phyloP scores from a whole-genome alignment of 1,140 invertebrate species.

The Drosophila willistoni region DNA sequence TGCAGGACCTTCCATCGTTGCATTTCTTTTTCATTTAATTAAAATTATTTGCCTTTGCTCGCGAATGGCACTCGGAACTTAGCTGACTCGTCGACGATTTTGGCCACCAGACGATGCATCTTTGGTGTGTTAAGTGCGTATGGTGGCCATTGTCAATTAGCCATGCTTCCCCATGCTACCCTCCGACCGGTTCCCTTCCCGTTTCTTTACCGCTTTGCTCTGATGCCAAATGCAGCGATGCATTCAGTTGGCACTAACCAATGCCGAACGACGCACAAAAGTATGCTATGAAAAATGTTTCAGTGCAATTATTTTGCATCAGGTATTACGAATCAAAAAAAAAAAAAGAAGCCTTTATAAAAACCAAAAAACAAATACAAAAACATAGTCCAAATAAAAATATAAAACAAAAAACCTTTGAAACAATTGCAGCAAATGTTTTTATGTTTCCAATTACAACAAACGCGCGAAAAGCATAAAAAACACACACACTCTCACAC shows the following conservation, averaged over 20 bases:
- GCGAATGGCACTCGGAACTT: conserved; percentile 65
- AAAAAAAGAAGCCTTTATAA: conserved; percentile 37
- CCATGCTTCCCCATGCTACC: conserved; percentile 18
- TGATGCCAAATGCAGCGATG: conserved; percentile 60
- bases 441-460: conserved; percentile 65
- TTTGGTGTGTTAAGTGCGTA: conserved; percentile 64
- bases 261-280: conserved; percentile 61
- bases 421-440: conserved; percentile 63
- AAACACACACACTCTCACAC: conserved; percentile 13
- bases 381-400: conserved; percentile 24
- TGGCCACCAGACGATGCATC: conserved; percentile 47
- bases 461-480: conserved; percentile 35
- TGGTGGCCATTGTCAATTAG: conserved; percentile 71
- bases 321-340: conserved; percentile 25
- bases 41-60: conserved; percentile 78
- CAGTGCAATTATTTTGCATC: conserved; percentile 67
- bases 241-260: conserved; percentile 64
- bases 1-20: conserved; percentile 25
- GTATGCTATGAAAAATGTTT: conserved; percentile 35
- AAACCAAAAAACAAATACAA: conserved; percentile 24
- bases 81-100: conserved; percentile 52
- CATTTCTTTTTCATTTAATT: conserved; percentile 80
- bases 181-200: not conserved
- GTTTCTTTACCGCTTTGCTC: not conserved
- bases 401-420: conserved; percentile 21